Evolutionary conservation across 2,888 invertebrate genomes (phyloP).

Genomic region (Hoplodrina ambigua): DNA sequence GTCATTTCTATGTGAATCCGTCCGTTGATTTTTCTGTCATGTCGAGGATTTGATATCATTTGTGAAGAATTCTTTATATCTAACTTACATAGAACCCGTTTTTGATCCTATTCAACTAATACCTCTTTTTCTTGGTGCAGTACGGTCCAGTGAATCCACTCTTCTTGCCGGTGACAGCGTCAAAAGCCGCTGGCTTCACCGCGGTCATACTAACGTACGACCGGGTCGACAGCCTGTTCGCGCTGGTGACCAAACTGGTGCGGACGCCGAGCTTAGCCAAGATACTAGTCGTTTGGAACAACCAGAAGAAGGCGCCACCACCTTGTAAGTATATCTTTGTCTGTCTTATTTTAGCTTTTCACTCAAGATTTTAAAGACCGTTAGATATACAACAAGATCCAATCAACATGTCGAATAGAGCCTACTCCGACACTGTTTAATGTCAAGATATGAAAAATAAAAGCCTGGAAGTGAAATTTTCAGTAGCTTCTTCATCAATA

Average conservation of each 20-base stretch:
- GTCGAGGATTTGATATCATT: neutral
- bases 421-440: slow-evolving; percentile 15
- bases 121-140: slow-evolving; percentile 74
- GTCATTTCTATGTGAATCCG: slow-evolving; percentile 22
- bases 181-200: slow-evolving; percentile 97
- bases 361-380: neutral
- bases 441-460: slow-evolving; percentile 12
- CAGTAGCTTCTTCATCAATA: slow-evolving; percentile 26
- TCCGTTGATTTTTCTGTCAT: neutral
- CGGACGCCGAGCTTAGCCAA: slow-evolving; percentile 97
- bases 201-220: slow-evolving; percentile 99
- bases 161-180: slow-evolving; percentile 96
- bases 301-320: slow-evolving; percentile 97
- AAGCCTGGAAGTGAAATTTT: slow-evolving; percentile 6
- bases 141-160: slow-evolving; percentile 93
- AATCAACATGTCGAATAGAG: neutral
- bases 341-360: neutral
- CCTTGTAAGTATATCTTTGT: slow-evolving; percentile 91
- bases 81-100: neutral
- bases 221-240: slow-evolving; percentile 96
- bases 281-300: slow-evolving; percentile 98
- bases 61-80: neutral
- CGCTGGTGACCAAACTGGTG: slow-evolving; percentile 95
- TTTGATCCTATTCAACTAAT: neutral
- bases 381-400: neutral